Conservation (phyloP, 2,797 vertebrate genomes). For the Pangasius djambal region DNA sequence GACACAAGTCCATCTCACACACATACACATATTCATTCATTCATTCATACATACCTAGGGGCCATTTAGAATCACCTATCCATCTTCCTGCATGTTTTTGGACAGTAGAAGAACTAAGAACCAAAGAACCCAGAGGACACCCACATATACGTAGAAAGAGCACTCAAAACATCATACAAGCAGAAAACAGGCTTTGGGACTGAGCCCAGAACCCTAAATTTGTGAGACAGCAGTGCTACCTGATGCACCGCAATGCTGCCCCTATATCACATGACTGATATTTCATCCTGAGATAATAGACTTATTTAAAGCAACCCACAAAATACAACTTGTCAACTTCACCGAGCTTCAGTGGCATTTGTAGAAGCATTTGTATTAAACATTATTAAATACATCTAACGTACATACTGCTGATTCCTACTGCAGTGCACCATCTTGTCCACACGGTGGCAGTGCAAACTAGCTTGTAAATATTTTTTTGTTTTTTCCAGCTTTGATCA, state of each 20-base stretch:
- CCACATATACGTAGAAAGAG: not conserved
- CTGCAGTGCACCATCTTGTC: constrained; percentile 26
- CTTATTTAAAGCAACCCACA: not conserved
- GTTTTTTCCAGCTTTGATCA: not conserved
- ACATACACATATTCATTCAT: not conserved
- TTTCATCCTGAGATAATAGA: not conserved
- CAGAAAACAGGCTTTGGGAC: not conserved
- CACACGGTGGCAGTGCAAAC: constrained; percentile 45
- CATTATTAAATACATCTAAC: not conserved
- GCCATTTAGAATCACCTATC: not conserved
- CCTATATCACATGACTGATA: not conserved
- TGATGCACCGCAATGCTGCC: not conserved
- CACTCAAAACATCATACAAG: not conserved
- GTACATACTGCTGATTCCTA: not conserved
- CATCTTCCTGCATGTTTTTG: not conserved
- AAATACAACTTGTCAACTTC: not conserved
- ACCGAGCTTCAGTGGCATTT: not conserved
- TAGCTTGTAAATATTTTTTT: constrained; percentile 13
- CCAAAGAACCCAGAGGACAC: not conserved
- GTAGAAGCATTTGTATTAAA: not conserved
- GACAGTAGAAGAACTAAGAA: not conserved
- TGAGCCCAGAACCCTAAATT: not conserved
- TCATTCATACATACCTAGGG: not conserved
- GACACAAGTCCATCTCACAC: no score
- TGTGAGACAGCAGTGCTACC: not conserved